These are phyloP conservation scores for Drosophila lacertosa DNA, from an alignment of 1,140 invertebrate genomes.

Conservation along the genomic window DNA sequence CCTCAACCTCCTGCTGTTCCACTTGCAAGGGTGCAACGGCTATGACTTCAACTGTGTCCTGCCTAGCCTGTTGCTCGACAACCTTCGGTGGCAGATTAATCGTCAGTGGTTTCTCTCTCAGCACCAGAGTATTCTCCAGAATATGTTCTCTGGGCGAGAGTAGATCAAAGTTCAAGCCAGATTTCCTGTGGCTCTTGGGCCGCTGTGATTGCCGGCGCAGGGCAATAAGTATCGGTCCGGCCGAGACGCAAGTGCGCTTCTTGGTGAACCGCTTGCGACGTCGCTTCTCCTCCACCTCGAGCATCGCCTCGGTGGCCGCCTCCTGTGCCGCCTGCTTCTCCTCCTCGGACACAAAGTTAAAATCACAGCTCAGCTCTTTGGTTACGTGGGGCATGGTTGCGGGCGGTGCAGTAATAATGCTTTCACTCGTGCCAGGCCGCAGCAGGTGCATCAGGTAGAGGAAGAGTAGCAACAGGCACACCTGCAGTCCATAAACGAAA, in stretches of 20 bases:
- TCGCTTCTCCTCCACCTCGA: slow-evolving; percentile 78
- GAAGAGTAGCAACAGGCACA: slow-evolving; percentile 60
- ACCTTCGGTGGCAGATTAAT: slow-evolving; percentile 37
- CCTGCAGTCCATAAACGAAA: slow-evolving; percentile 59
- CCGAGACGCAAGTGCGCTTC: slow-evolving; percentile 78
- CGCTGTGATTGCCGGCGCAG: slow-evolving; percentile 60
- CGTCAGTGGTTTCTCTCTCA: slow-evolving; percentile 61
- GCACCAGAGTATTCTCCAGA: slow-evolving; percentile 53
- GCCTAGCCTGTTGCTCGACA: slow-evolving; percentile 4
- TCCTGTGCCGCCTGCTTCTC: slow-evolving; percentile 70
- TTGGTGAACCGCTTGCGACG: slow-evolving; percentile 78
- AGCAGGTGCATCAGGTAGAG: slow-evolving; percentile 67
- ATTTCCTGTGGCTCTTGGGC: slow-evolving; percentile 34
- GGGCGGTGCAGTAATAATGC: not conserved
- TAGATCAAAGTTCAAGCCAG: slow-evolving; percentile 52
- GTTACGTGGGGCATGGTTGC: slow-evolving; percentile 27
- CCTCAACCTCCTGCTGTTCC: slow-evolving; percentile 35
- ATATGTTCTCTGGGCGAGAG: slow-evolving; percentile 50
- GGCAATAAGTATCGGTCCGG: slow-evolving; percentile 76
- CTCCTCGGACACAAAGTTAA: slow-evolving; percentile 71
- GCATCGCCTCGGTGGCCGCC: slow-evolving; percentile 64
- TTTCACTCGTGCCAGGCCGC: slow-evolving; percentile 27
- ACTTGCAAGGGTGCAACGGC: slow-evolving; percentile 1
- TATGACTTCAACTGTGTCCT: not conserved
- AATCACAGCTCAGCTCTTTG: slow-evolving; percentile 70